Conservation (phyloP, 2,113 vertebrate species). For the Siniperca knerii region DNA sequence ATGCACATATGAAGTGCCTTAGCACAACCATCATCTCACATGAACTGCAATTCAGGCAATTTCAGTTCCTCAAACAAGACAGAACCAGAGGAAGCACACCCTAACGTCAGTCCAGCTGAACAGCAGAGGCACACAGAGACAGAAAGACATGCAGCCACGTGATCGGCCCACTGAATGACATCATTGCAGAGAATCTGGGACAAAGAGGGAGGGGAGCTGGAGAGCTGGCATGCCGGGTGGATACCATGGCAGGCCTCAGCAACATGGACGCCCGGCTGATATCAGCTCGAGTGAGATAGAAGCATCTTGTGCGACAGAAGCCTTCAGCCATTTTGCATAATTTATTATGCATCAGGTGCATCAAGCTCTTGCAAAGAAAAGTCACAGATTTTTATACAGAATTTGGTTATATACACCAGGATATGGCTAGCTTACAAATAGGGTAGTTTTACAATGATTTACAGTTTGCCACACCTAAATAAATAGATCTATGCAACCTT, state of each 20-base stretch:
- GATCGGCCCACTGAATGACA: constrained; percentile 80
- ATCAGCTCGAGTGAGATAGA: constrained; percentile 18
- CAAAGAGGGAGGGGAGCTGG: constrained; percentile 72
- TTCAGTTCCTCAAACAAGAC: constrained; percentile 47
- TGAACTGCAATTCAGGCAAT: constrained; percentile 30
- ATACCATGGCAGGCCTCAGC: constrained; percentile 48
- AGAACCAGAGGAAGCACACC: constrained; percentile 30
- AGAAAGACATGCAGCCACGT: constrained; percentile 67
- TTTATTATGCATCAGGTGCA: constrained; percentile 11
- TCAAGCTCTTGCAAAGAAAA: not conserved
- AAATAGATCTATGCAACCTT: constrained; percentile 4
- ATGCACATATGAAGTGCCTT: not conserved
- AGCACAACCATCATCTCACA: not conserved
- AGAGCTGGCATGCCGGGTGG: constrained; percentile 45
- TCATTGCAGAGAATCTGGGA: constrained; percentile 83
- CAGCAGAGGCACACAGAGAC: constrained; percentile 30
- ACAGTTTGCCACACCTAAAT: constrained; percentile 1
- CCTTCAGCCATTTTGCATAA: constrained; percentile 54
- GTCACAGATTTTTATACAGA: not conserved
- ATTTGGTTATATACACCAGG: not conserved
- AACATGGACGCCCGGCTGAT: constrained; percentile 45
- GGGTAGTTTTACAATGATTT: not conserved
- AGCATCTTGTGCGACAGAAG: constrained; percentile 50
- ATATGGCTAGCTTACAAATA: not conserved
- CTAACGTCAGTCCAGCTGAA: constrained; percentile 17